A percentile compares a stretch with the other conserved stretches of the same genome.
phyloP scores from a whole-genome alignment of 2,888 invertebrate genomes.

The Nomada fucata region DNA sequence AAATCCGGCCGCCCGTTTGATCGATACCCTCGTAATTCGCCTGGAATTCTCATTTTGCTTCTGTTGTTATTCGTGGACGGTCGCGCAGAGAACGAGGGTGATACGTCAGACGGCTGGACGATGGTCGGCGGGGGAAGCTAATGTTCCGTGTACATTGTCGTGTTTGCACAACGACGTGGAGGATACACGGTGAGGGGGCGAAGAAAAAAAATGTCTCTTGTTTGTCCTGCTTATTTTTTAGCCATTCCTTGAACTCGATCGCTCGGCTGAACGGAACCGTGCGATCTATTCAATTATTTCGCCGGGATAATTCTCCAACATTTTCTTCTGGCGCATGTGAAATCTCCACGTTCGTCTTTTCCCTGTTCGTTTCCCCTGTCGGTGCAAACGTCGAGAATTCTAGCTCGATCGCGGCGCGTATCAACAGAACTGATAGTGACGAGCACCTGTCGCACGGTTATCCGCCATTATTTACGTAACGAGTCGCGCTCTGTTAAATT shows the following conservation, averaged over 20 bases:
- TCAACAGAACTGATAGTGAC: conserved; percentile 14
- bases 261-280: neutral
- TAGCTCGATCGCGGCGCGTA: conserved; percentile 1
- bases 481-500: conserved; percentile 45
- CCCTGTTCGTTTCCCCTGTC: neutral
- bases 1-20: conserved; percentile 34
- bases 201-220: neutral
- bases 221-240: conserved; percentile 7
- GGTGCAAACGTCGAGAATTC: neutral
- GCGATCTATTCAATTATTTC: conserved; percentile 31
- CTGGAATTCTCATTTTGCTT: conserved; percentile 42
- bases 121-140: neutral
- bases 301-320: neutral
- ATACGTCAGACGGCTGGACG: neutral
- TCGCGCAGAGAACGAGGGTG: neutral
- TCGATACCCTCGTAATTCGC: conserved; percentile 51
- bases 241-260: conserved; percentile 4
- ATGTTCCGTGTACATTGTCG: neutral
- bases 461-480: conserved; percentile 51
- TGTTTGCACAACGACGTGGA: conserved; percentile 15
- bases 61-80: conserved; percentile 19
- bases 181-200: neutral
- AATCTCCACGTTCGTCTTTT: neutral
- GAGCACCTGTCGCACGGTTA: neutral
- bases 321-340: neutral